phyloP scores from a whole-genome alignment of 2,888 invertebrate species.

The Biston stratarius region DNA sequence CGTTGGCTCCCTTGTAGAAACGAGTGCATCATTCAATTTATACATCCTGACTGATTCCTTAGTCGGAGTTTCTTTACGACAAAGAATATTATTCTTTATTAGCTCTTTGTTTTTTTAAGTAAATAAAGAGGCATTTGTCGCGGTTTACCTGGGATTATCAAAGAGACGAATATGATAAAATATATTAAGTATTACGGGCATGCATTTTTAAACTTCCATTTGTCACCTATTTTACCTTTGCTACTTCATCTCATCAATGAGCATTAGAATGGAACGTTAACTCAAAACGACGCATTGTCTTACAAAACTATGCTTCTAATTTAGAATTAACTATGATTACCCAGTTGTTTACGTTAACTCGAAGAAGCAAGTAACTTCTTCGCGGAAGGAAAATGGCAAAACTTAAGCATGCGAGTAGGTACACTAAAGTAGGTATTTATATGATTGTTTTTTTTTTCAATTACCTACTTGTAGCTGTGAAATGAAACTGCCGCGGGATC shows the following conservation, averaged over 20 bases:
- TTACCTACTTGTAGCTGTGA: no score
- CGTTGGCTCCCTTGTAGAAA: neutral
- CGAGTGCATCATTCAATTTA: constrained; percentile 18
- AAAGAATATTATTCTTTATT: neutral
- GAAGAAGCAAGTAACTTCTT: neutral
- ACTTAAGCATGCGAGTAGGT: no score
- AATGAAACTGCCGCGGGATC: no score
- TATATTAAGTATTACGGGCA: neutral
- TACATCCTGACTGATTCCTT: constrained; percentile 3
- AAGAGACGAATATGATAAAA: neutral
- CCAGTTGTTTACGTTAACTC: constrained; percentile 1
- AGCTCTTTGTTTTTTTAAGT: neutral
- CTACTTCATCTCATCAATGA: constrained; percentile 1
- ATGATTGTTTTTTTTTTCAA: no score
- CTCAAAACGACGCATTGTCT: constrained; percentile 18
- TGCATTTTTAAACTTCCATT: neutral
- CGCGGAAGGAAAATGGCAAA: neutral
- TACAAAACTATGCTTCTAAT: constrained; percentile 11
- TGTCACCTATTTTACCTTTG: neutral
- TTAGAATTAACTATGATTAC: constrained; percentile 7
- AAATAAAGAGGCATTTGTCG: neutral
- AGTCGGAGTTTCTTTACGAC: neutral
- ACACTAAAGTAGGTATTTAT: no score
- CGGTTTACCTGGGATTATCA: neutral
- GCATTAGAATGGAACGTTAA: constrained; percentile 1